Evolutionary conservation across 2,797 vertebrate species (phyloP).

Genomic region (Rhadinocentrus ornatus): DNA sequence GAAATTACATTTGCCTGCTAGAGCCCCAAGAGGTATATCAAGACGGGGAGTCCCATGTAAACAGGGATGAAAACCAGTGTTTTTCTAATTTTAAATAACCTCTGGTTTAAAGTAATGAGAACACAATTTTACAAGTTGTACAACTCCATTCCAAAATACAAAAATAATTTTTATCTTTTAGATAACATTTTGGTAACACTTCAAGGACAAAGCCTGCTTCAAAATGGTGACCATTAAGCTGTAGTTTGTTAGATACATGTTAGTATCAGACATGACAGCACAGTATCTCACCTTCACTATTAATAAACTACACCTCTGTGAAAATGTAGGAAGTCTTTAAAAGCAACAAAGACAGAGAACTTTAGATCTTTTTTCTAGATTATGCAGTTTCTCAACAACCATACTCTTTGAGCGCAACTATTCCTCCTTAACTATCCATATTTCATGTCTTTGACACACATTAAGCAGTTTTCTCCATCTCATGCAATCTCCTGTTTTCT

Average conservation of each 20-base stretch:
- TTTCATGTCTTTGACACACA: conserved; percentile 51
- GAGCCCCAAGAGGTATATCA: conserved; percentile 53
- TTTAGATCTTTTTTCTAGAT: conserved; percentile 59
- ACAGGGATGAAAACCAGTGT: conserved; percentile 75
- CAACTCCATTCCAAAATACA: conserved; percentile 86
- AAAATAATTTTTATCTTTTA: conserved; percentile 86
- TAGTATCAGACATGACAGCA: conserved; percentile 79
- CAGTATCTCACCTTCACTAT: conserved; percentile 74
- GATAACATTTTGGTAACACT: conserved; percentile 88
- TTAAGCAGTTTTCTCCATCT: conserved; percentile 51
- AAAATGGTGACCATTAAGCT: conserved; percentile 70
- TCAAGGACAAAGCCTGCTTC: conserved; percentile 79
- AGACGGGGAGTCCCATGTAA: conserved; percentile 70
- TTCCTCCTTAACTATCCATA: conserved; percentile 34
- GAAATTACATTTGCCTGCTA: conserved; percentile 37
- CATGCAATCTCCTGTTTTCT: conserved; percentile 60
- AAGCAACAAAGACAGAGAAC: conserved; percentile 73
- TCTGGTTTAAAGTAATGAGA: conserved; percentile 76
- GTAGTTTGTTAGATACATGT: conserved; percentile 73
- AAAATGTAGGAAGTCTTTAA: conserved; percentile 75
- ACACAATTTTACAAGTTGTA: conserved; percentile 84
- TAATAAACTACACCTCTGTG: conserved; percentile 73
- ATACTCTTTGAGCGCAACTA: conserved; percentile 66
- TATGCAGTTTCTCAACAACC: conserved; percentile 72
- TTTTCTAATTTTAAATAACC: conserved; percentile 74